These are phyloP conservation scores for Anguilla pacifica DNA, from an alignment of 2,797 vertebrate genomes.

Conservation along the genomic window DNA sequence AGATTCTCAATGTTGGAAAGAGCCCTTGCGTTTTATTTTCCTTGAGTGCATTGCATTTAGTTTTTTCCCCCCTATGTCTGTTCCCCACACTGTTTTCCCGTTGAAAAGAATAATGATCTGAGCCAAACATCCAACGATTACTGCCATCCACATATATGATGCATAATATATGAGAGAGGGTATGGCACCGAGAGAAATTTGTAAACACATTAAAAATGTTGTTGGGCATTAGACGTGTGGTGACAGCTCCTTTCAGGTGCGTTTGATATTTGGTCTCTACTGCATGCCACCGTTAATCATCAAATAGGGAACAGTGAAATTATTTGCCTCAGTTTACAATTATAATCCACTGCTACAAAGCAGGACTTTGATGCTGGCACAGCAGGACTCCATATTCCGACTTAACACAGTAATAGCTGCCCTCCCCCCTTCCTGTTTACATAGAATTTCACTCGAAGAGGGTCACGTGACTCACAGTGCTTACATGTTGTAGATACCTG, in stretches of 20 bases:
- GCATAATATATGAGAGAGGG: conserved; percentile 9
- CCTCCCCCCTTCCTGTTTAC: background rate
- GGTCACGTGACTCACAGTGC: background rate
- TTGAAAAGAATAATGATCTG: conserved; percentile 29
- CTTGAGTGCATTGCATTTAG: background rate
- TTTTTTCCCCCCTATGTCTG: background rate
- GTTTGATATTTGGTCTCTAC: background rate
- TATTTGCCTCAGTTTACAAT: background rate
- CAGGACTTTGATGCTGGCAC: background rate
- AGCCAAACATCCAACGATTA: conserved; percentile 37
- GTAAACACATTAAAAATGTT: conserved; percentile 20
- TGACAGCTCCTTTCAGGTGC: background rate
- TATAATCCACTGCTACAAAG: background rate
- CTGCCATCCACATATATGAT: conserved; percentile 40
- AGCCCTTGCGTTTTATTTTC: background rate
- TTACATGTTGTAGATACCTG: background rate
- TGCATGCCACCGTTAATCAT: background rate
- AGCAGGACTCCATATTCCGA: background rate
- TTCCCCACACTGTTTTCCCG: conserved; percentile 11
- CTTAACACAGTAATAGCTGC: background rate
- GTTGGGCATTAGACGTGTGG: conserved; percentile 6
- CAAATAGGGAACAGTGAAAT: background rate
- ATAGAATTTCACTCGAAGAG: background rate
- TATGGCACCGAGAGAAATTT: conserved; percentile 8
- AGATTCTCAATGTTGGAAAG: background rate